Percentiles rank a stretch among this genome's conserved stretches.
Conservation (phyloP, 2,113 vertebrate species). For the Sialia sialis region DNA sequence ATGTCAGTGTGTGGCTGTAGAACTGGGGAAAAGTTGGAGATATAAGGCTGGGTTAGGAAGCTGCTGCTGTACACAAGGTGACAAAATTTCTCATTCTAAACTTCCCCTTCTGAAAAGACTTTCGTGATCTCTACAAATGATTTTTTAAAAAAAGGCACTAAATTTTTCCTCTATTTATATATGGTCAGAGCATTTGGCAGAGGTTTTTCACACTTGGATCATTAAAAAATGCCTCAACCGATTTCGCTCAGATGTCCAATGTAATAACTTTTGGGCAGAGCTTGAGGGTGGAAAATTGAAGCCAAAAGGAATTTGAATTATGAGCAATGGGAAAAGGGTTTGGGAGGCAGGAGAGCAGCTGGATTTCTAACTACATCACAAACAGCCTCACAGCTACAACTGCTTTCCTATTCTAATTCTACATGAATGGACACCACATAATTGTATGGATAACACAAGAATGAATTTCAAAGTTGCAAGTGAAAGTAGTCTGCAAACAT, state of each 20-base stretch:
- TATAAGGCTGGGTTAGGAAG: not conserved
- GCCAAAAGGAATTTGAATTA: slow-evolving; percentile 52
- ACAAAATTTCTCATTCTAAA: not conserved
- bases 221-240: not conserved
- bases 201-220: not conserved
- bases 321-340: slow-evolving; percentile 1
- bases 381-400: not conserved
- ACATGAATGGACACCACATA: not conserved
- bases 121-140: not conserved
- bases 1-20: not conserved
- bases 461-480: not conserved
- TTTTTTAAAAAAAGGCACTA: not conserved
- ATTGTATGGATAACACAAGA: not conserved
- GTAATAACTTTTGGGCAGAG: not conserved
- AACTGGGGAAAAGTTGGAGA: not conserved
- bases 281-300: slow-evolving; percentile 9
- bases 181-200: not conserved
- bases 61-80: not conserved
- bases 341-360: not conserved
- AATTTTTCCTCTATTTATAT: slow-evolving; percentile 6
- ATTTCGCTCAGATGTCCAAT: not conserved
- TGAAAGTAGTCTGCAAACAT: not conserved
- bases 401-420: not conserved
- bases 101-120: not conserved
- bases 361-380: slow-evolving; percentile 10